A percentile compares a stretch with the other conserved stretches of the same genome.
Conservation (phyloP, 1,140 invertebrate species). For the Papilio xuthus region DNA sequence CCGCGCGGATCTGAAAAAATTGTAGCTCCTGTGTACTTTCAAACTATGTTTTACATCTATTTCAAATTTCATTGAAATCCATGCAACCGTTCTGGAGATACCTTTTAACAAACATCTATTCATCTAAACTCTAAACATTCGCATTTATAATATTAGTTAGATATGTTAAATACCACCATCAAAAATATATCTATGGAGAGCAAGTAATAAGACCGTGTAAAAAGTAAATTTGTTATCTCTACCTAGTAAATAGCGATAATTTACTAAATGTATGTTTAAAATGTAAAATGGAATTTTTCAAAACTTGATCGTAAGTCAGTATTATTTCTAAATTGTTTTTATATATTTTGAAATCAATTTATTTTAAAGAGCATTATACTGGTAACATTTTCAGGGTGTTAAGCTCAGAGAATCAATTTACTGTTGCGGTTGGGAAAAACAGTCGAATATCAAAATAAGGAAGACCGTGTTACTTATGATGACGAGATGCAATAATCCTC, state of each 20-base stretch:
- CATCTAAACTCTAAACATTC: too few relatives aligned
- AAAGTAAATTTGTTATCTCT: background rate
- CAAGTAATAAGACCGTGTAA: background rate
- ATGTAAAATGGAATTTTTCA: background rate
- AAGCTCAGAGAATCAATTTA: conserved; percentile 58
- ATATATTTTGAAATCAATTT: background rate
- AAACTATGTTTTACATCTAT: too few relatives aligned
- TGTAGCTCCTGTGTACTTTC: too few relatives aligned
- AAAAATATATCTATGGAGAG: background rate
- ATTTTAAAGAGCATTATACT: background rate
- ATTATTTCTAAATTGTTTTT: background rate
- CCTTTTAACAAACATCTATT: too few relatives aligned
- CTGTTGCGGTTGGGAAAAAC: conserved; percentile 59
- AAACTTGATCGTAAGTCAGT: conserved; percentile 1
- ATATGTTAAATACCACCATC: too few relatives aligned
- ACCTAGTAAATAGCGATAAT: background rate
- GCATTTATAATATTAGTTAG: too few relatives aligned
- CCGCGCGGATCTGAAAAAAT: too few relatives aligned
- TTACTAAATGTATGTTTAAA: background rate
- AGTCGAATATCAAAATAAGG: conserved; percentile 45
- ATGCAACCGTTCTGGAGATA: too few relatives aligned
- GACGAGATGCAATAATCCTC: conserved; percentile 50
- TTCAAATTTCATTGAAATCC: too few relatives aligned
- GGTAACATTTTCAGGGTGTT: conserved; percentile 47
- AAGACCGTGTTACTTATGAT: conserved; percentile 59